These are phyloP conservation scores for Trialeurodes vaporariorum DNA, from an alignment of 1,140 invertebrate genomes.

Conservation along the genomic window DNA sequence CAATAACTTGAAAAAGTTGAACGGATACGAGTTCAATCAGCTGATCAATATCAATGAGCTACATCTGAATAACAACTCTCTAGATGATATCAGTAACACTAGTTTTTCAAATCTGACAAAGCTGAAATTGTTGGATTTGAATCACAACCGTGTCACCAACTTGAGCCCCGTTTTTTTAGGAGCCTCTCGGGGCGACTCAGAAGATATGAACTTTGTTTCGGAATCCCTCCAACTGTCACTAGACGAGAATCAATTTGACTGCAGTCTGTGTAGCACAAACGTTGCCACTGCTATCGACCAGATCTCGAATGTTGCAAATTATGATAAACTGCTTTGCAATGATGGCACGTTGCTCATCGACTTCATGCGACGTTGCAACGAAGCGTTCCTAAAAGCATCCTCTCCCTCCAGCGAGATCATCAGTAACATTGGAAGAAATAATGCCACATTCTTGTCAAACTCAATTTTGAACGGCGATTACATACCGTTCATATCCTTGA, in stretches of 20 bases:
- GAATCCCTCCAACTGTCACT: constrained; percentile 60
- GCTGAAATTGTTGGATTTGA: constrained; percentile 71
- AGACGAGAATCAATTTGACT: constrained; percentile 27
- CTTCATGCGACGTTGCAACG: constrained; percentile 40
- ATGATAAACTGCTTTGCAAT: constrained; percentile 39
- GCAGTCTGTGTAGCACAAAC: constrained; percentile 41
- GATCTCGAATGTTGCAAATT: not conserved
- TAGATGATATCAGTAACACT: constrained; percentile 69
- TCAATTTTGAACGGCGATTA: constrained; percentile 45
- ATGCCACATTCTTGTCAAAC: constrained; percentile 25
- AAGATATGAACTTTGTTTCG: constrained; percentile 59
- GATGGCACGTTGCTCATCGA: constrained; percentile 42
- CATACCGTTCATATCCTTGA: constrained; percentile 56
- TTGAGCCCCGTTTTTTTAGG: constrained; percentile 31
- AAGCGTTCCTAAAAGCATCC: constrained; percentile 23
- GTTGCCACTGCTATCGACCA: constrained; percentile 49
- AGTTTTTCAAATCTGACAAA: constrained; percentile 69
- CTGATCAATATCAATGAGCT: constrained; percentile 68
- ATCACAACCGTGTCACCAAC: constrained; percentile 59
- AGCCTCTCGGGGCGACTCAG: constrained; percentile 63
- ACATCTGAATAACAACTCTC: constrained; percentile 76
- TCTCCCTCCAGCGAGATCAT: constrained; percentile 41
- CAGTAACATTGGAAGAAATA: constrained; percentile 25
- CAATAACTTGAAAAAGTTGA: constrained; percentile 64
- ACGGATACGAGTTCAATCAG: constrained; percentile 72